phyloP scores from a whole-genome alignment of 2,888 invertebrate species.

The Monopis laevigella region DNA sequence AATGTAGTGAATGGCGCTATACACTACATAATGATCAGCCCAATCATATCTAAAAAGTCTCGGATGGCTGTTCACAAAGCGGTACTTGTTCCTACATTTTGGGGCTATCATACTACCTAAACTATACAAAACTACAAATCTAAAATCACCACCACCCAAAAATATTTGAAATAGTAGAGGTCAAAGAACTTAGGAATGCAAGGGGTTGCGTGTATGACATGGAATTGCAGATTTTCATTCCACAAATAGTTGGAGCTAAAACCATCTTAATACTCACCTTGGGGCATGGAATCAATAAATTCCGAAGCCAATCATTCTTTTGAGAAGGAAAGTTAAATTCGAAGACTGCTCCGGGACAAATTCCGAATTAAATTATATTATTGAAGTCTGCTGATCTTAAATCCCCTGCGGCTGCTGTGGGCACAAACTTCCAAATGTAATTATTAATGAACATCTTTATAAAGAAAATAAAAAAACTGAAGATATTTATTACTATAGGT shows the following conservation, averaged over 20 bases:
- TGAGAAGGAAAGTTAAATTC: constrained; percentile 12
- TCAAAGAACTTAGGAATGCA: not conserved
- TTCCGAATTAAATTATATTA: constrained; percentile 19
- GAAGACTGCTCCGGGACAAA: constrained; percentile 16
- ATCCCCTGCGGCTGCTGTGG: constrained; percentile 13
- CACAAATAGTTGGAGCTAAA: constrained; percentile 8
- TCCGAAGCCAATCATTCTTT: constrained; percentile 14
- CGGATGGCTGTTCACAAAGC: too few relatives aligned
- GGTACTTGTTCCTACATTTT: too few relatives aligned
- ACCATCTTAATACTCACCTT: constrained; percentile 12
- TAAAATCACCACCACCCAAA: too few relatives aligned
- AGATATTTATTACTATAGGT: too few relatives aligned
- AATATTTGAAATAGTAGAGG: too few relatives aligned
- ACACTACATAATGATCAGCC: too few relatives aligned
- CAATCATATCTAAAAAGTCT: too few relatives aligned
- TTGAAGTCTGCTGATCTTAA: constrained; percentile 13
- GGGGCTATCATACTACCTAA: too few relatives aligned
- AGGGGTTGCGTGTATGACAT: constrained; percentile 11
- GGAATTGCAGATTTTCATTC: constrained; percentile 7
- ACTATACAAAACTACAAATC: too few relatives aligned
- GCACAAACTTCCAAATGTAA: constrained; percentile 5
- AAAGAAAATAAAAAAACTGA: too few relatives aligned
- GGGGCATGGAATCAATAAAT: constrained; percentile 13
- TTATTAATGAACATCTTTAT: too few relatives aligned
- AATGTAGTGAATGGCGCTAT: too few relatives aligned